phyloP scores from a whole-genome alignment of 2,888 invertebrate species.

The Spodoptera exigua region DNA sequence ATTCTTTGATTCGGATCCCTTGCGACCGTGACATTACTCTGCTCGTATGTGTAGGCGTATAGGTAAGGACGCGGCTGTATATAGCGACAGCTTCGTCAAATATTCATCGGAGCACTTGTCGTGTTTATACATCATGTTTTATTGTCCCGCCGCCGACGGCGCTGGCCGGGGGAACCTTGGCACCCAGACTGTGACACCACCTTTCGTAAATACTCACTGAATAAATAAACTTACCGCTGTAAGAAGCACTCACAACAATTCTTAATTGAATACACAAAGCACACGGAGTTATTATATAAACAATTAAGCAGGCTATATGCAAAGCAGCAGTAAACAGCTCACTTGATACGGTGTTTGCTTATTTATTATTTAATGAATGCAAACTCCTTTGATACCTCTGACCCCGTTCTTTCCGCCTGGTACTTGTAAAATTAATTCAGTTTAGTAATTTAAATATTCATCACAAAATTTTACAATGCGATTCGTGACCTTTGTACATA shows the following conservation, averaged over 20 bases:
- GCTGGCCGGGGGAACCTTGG: slow-evolving; percentile 3
- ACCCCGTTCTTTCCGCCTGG: slow-evolving; percentile 38
- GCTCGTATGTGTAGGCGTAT: no score
- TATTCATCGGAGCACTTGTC: slow-evolving; percentile 47
- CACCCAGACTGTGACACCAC: not conserved
- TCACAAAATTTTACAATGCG: slow-evolving; percentile 9
- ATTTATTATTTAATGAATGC: slow-evolving; percentile 49
- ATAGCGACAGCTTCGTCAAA: slow-evolving; percentile 53
- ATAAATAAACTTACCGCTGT: slow-evolving; percentile 3
- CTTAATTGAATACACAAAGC: no score
- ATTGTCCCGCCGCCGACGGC: slow-evolving; percentile 2
- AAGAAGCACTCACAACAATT: not conserved
- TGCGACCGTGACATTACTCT: slow-evolving; percentile 16
- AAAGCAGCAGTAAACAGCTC: slow-evolving; percentile 31
- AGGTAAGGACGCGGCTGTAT: slow-evolving; percentile 7
- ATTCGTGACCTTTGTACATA: slow-evolving; percentile 19
- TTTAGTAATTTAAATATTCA: slow-evolving; percentile 40
- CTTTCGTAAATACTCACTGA: not conserved
- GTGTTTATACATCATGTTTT: slow-evolving; percentile 33
- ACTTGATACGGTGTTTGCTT: slow-evolving; percentile 35
- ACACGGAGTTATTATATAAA: slow-evolving; percentile 1
- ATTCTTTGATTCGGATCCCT: slow-evolving; percentile 24
- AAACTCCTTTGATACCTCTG: slow-evolving; percentile 44
- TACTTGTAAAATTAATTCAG: slow-evolving; percentile 46
- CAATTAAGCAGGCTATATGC: slow-evolving; percentile 23